Base-by-base conservation (phyloP, 2,113 vertebrate species). In the Calypte anna region DNA sequence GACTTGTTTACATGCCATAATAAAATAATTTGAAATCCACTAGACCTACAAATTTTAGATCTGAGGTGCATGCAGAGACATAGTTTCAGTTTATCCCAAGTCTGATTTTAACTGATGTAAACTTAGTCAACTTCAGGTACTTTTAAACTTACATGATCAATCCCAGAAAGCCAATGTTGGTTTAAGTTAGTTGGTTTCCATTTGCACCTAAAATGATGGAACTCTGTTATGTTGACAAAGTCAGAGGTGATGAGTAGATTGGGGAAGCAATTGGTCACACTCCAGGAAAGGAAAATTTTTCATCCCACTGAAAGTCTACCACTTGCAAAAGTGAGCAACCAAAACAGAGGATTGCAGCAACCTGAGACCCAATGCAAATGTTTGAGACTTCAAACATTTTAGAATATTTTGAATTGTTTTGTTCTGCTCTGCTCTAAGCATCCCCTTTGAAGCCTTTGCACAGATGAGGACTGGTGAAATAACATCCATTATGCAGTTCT, bases 11-110 rank as follows among this genome's bases (percentile, higher is more conserved):
- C 24, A 20, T 54, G 75, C 1, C 7, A 66, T 46, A 91, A 90
- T 1, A 3, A 68, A 88, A 94, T 86, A 1, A 53, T 75, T 75
- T 91, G 73, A 95, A 94, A 94, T 48, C 31, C 57, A 68, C 30
- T 21, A 92, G 91, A 86, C 44, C 10, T 91, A 69, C 81, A 90
- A 82, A 87, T 91, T 91, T 94, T 82, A 93, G 86, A 96, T 54
- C 86, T 73, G 46, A 72, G 4, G 59, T 80, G 59, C 0, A 1
- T 48, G 28, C 5, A 82, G 36, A 64, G 46, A 87, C 6, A 58
- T 69, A 9, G 57, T 62, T 90, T 90, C 73, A 68, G 40, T 75
- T 93, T 62, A 87, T 44, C 67, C 36, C n/a, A 84, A 84, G 66
- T 11, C 44, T 36, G 57, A 53, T 94, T 81, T 91, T 84, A 94